Conservation (phyloP, 1,140 invertebrate genomes). For the Heliothis subflexa region DNA sequence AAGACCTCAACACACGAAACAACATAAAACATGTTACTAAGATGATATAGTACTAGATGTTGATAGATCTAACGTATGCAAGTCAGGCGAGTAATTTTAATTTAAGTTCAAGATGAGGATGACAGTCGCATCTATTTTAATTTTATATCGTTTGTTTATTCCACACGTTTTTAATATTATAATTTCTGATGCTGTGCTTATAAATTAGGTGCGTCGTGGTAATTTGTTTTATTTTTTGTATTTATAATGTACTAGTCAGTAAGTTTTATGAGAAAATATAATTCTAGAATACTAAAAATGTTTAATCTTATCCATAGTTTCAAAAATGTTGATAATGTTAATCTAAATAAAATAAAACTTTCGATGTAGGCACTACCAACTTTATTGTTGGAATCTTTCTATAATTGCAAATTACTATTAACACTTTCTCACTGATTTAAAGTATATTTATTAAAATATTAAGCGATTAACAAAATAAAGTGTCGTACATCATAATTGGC, state of each 20-base stretch:
- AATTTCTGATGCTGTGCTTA: constrained; percentile 45
- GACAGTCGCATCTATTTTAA: constrained; percentile 13
- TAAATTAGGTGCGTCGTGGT: constrained; percentile 36
- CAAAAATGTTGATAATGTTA: constrained; percentile 37
- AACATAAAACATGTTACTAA: constrained; percentile 10
- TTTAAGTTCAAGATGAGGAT: constrained; percentile 2
- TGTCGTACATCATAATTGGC: constrained; percentile 82
- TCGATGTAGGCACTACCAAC: constrained; percentile 29
- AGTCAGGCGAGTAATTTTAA: constrained; percentile 3
- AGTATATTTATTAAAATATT: constrained; percentile 65
- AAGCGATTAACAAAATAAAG: constrained; percentile 51
- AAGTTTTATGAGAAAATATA: constrained; percentile 64
- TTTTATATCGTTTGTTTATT: constrained; percentile 40
- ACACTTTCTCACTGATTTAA: constrained; percentile 63
- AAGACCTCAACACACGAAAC: not conserved
- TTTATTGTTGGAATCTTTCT: not conserved
- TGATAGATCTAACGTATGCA: constrained; percentile 41
- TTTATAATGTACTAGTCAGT: constrained; percentile 79
- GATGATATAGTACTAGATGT: not conserved
- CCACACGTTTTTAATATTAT: constrained; percentile 39
- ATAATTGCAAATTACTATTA: constrained; percentile 34
- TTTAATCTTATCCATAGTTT: constrained; percentile 40
- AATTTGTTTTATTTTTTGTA: constrained; percentile 54
- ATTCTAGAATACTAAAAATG: constrained; percentile 42
- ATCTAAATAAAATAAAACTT: constrained; percentile 22